Base-by-base conservation (phyloP, 1,140 invertebrate species). In the Bombus ignitus region DNA sequence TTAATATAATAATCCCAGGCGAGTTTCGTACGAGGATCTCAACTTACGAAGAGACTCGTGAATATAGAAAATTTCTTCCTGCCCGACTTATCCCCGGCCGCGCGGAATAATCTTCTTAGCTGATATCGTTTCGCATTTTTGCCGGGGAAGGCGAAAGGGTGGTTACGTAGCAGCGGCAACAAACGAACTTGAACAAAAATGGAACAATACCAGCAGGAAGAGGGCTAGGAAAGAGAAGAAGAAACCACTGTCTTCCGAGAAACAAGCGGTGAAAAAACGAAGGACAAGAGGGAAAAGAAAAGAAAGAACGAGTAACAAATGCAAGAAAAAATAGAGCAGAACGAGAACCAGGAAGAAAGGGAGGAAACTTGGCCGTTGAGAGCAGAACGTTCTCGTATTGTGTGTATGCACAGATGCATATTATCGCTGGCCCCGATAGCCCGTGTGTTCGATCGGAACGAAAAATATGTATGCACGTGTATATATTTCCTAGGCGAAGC, bases 41-140 rank as follows among this genome's bases (percentile, higher is more conserved):
- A 32, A 13, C 37, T 32, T 53, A 22, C n/a, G 39, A 22, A 8
- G 70, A 47, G 47, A 47, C 15, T 18, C 15, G 47, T 47, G 47
- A 47, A 35, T 39, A 47, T 32, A 39, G 13, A 37, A 53, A 66
- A 76, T 47, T 37, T 65, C 32, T 53, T 22, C 59, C 35, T 9
- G 1, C 10, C 9, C 73, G 5, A 76, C 35, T 75, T 53, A 47
- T 18, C 65, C 12, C 18, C 42, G 28, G 39, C 39, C 81, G 42
- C 76, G 72, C 18, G 42, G 44, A 82, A 76, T 82, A 82, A 82
- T 82, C 81, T n/a, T 75, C 81, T 82, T 82, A 76, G n/a, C 22
- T 15, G 53, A 82, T 82, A 65, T 65, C 57, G 53, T 4, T n/a
- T 18, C 42, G 42, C 28, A 74, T 62, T 65, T 75, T 76, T 75